Evolutionary conservation across 1,140 invertebrate species (phyloP).

Genomic region (Hesperophylax magnus): DNA sequence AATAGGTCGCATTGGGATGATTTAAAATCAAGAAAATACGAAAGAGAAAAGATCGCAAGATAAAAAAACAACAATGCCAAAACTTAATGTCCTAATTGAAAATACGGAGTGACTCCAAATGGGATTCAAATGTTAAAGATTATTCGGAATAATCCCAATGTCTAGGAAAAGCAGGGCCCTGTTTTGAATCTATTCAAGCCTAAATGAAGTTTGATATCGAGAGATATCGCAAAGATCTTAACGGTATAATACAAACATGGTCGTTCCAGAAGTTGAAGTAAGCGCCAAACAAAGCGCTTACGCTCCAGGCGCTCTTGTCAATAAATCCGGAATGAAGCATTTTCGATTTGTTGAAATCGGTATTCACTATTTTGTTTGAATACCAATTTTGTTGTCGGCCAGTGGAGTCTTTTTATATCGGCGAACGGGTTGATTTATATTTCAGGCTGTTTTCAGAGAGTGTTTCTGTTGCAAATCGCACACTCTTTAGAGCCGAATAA

Average conservation of each 20-base stretch:
- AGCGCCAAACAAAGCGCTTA: background rate
- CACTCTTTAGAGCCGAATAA: too few species aligned
- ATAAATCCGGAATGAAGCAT: constrained; percentile 11
- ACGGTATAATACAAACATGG: constrained; percentile 22
- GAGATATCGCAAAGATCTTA: constrained; percentile 30
- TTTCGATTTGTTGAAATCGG: background rate
- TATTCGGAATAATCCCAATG: constrained; percentile 14
- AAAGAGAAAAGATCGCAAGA: constrained; percentile 1
- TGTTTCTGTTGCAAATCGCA: too few species aligned
- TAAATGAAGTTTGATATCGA: constrained; percentile 35
- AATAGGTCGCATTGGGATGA: too few species aligned
- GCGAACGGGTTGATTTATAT: background rate
- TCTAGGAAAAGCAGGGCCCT: background rate
- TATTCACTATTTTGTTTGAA: constrained; percentile 26
- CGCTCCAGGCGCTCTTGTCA: background rate
- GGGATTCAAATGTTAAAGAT: constrained; percentile 31
- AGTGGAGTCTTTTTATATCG: background rate
- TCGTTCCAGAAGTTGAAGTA: constrained; percentile 3
- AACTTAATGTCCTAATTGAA: constrained; percentile 26
- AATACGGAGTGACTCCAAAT: constrained; percentile 8
- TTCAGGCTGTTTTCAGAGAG: background rate
- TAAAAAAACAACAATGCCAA: constrained; percentile 8
- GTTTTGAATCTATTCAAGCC: constrained; percentile 30
- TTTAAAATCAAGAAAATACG: background rate
- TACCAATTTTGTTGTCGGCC: constrained; percentile 17